phyloP scores from a whole-genome alignment of 1,140 invertebrate species.

The Hypothenemus hampei region DNA sequence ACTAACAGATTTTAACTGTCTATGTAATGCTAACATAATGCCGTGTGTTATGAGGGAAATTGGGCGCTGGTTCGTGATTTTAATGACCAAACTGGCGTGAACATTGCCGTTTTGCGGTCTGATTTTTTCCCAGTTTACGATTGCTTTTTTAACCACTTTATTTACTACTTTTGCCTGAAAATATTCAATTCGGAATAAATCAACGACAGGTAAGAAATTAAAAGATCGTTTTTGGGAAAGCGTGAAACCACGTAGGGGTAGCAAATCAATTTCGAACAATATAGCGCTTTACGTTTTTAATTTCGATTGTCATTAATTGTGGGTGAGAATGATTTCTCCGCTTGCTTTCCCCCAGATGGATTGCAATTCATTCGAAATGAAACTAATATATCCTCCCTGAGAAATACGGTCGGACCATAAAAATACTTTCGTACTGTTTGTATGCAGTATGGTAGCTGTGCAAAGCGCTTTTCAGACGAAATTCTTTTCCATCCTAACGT shows the following conservation, averaged over 20 bases:
- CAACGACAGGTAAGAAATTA: conserved; percentile 6
- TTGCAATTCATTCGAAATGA: conserved; percentile 45
- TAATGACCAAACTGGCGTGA: conserved; percentile 39
- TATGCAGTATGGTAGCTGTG: conserved; percentile 22
- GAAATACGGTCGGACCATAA: conserved; percentile 41
- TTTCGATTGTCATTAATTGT: conserved; percentile 45
- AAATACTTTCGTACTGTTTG: conserved; percentile 38
- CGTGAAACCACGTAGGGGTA: conserved; percentile 6
- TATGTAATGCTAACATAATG: conserved; percentile 45
- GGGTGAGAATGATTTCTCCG: conserved; percentile 38
- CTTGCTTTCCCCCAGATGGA: conserved; percentile 32
- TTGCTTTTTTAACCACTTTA: conserved; percentile 11
- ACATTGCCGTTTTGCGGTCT: conserved; percentile 35
- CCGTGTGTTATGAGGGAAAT: conserved; percentile 44
- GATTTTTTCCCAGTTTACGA: conserved; percentile 34
- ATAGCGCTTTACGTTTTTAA: conserved; percentile 44
- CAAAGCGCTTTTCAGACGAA: conserved; percentile 7
- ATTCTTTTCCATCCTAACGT: conserved; percentile 6
- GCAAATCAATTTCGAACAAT: conserved; percentile 33
- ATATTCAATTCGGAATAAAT: conserved; percentile 9
- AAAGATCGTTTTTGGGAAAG: conserved; percentile 15
- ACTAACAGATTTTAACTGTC: conserved; percentile 46
- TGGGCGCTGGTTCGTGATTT: conserved; percentile 41
- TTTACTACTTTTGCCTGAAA: not conserved
- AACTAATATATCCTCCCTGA: conserved; percentile 44